Base-by-base conservation (phyloP, 2,888 invertebrate genomes). In the Drosophila atripex region DNA sequence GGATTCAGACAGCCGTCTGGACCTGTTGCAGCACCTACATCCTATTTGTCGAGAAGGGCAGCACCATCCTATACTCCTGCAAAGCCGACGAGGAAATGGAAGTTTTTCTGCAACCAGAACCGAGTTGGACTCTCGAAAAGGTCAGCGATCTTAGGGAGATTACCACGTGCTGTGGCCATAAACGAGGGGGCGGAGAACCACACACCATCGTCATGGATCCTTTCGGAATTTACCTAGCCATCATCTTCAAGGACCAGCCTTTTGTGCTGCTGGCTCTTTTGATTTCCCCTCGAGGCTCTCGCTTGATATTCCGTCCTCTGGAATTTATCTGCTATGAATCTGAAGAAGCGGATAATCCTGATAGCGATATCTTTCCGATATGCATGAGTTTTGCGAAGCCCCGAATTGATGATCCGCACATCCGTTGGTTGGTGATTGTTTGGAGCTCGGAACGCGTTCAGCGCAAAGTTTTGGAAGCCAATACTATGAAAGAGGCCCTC, bases 1-100 rank as follows among this genome's bases (percentile, higher is more conserved):
- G 30, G 0, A 32, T 80, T 30, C 78, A 68, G 21, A 35, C 78
- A 3, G 78, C 58, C 14, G 55, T 8, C 6, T 78, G 78, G 80
- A 75, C 78, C 3, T 11, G 21, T 0, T 23, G 21, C n/a, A 54
- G 72, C 39, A 12, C 21, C 7, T 32, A 64, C 12, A 14, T 78
- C 16, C 28, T 80, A 1, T 73, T 55, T 6, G 56, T 51, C 5
- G 1, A 6, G 7, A 23, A 50, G 21, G 18, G 28, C 3, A 21
- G 49, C 4, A 38, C 30, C 8, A 21, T 21, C 1, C 23, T 78
- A 0, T 61, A 43, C 14, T 21, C 60, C 1, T 7, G 28, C 4
- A 63, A 30, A 1, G 16, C 41, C 3, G 16, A 35, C 9, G n/a
- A 4, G 0, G 52, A 57, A 12, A 2, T 3, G 0, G 8, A 2